These are phyloP conservation scores for Bufotes viridis DNA, from an alignment of 2,797 vertebrate genomes.

Conservation along the genomic window DNA sequence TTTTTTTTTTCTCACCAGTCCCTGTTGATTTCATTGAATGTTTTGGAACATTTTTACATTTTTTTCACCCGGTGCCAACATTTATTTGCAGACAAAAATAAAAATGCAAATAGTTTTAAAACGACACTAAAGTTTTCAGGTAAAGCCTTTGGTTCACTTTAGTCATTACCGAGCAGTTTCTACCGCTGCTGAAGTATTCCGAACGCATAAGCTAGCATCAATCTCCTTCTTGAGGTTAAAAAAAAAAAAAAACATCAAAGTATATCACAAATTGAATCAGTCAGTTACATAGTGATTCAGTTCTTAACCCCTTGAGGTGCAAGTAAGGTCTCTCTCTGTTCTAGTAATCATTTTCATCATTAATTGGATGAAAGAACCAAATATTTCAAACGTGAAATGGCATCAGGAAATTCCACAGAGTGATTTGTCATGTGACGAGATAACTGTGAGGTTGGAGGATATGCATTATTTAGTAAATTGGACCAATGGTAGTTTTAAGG, in stretches of 20 bases:
- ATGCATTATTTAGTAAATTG: neutral
- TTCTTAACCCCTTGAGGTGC: slow-evolving; percentile 74
- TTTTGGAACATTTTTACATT: slow-evolving; percentile 20
- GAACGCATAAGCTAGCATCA: slow-evolving; percentile 72
- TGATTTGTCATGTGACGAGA: slow-evolving; percentile 37
- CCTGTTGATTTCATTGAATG: slow-evolving; percentile 16
- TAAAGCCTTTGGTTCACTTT: slow-evolving; percentile 74
- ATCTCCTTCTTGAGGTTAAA: slow-evolving; percentile 65
- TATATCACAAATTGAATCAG: slow-evolving; percentile 69
- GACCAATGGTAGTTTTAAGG: neutral
- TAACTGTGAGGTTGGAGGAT: neutral
- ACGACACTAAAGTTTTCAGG: slow-evolving; percentile 64
- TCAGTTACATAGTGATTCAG: slow-evolving; percentile 70
- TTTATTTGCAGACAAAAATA: slow-evolving; percentile 64
- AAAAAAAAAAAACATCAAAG: slow-evolving; percentile 70
- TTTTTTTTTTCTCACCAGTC: neutral
- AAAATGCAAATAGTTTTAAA: slow-evolving; percentile 67
- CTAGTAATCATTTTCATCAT: slow-evolving; percentile 63
- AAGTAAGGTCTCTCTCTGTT: slow-evolving; percentile 60
- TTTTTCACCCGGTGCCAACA: slow-evolving; percentile 50
- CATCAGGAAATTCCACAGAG: slow-evolving; percentile 16
- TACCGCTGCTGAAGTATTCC: slow-evolving; percentile 69
- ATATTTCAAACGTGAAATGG: slow-evolving; percentile 55
- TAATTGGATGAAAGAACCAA: slow-evolving; percentile 63
- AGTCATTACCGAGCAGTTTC: slow-evolving; percentile 71